Evolutionary conservation across 2,113 vertebrate genomes (phyloP).

Genomic region (Ia io): DNA sequence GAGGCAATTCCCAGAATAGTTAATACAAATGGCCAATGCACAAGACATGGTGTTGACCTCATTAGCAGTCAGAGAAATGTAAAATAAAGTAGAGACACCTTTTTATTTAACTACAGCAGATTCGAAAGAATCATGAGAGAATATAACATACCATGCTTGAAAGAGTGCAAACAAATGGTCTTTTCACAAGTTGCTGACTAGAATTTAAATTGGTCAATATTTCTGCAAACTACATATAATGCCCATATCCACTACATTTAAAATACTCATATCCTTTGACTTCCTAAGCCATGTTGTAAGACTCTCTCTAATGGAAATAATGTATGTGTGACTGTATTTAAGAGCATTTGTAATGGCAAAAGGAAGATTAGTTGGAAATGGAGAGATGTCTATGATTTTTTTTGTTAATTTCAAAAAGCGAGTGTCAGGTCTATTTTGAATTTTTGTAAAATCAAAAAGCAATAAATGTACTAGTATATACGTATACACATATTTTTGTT

Average conservation of each 20-base stretch:
- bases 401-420: background rate
- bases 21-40: background rate
- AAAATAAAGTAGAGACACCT: background rate
- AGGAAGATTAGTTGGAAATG: background rate
- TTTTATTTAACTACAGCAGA: constrained; percentile 2
- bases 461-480: background rate
- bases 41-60: background rate
- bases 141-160: background rate
- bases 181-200: background rate
- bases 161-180: background rate
- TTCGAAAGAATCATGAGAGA: background rate
- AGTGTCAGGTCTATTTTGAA: background rate
- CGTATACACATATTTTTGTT: background rate
- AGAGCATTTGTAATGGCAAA: background rate
- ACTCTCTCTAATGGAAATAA: background rate
- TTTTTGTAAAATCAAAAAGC: background rate
- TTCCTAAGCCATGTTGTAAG: background rate
- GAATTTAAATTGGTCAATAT: constrained; percentile 7
- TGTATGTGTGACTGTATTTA: background rate
- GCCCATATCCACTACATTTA: background rate
- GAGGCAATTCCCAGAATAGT: background rate
- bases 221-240: background rate
- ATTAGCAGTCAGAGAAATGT: background rate
- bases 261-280: background rate
- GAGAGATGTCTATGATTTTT: background rate